Conservation (phyloP, 2,888 invertebrate genomes). For the Caenorhabditis becei region DNA sequence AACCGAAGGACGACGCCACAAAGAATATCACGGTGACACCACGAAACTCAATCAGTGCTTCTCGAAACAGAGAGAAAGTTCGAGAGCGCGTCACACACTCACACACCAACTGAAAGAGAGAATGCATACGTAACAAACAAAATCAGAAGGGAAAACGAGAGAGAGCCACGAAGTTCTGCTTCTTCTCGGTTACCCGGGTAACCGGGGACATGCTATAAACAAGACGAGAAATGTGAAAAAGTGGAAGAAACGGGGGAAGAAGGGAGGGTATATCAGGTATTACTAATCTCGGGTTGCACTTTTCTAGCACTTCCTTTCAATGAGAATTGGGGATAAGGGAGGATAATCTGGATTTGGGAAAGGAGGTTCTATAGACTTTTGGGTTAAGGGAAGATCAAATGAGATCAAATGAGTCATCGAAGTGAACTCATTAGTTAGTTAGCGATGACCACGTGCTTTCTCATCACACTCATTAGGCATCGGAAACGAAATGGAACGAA, state of each 20-base stretch:
- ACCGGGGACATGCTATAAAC: neutral
- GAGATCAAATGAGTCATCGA: too few relatives aligned
- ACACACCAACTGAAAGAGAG: too few relatives aligned
- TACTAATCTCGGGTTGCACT: neutral
- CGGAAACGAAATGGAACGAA: too few relatives aligned
- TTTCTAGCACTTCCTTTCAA: neutral
- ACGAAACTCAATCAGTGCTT: too few relatives aligned
- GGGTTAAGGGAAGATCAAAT: neutral
- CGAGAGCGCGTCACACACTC: too few relatives aligned
- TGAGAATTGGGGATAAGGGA: neutral
- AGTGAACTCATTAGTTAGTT: too few relatives aligned
- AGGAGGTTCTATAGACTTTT: neutral
- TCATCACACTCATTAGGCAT: too few relatives aligned
- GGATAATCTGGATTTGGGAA: neutral
- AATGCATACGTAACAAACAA: too few relatives aligned
- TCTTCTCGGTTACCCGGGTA: slow-evolving; percentile 3
- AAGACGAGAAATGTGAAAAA: neutral
- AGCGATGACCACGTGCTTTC: too few relatives aligned
- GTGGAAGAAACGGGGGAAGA: neutral
- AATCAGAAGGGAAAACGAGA: neutral
- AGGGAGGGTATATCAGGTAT: neutral
- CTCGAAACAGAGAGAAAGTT: too few relatives aligned
- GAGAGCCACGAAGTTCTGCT: neutral
- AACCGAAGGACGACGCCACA: too few relatives aligned
- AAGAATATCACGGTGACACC: too few relatives aligned